Conservation (phyloP, 2,888 invertebrate species). For the Aspidiotus rigidus region DNA sequence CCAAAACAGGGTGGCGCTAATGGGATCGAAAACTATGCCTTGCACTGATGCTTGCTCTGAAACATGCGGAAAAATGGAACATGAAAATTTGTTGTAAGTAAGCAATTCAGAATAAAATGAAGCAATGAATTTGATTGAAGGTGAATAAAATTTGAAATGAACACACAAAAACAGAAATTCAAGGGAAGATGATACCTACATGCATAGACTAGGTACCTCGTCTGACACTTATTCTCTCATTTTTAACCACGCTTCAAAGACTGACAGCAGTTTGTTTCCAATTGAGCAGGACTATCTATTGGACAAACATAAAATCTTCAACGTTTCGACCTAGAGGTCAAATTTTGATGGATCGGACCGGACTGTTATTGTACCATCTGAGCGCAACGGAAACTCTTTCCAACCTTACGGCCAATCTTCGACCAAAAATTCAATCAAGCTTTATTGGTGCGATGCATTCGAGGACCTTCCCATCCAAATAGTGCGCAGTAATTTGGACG, state of each 20-base stretch:
- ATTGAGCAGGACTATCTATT: slow-evolving; percentile 51
- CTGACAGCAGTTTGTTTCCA: too few species aligned
- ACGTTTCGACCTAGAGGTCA: slow-evolving; percentile 70
- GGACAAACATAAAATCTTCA: slow-evolving; percentile 75
- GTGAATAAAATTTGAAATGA: too few species aligned
- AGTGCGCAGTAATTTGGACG: slow-evolving; percentile 64
- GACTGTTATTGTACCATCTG: slow-evolving; percentile 49
- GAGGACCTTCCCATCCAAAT: slow-evolving; percentile 61
- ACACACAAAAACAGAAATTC: too few species aligned
- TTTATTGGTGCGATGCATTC: slow-evolving; percentile 69
- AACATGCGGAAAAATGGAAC: not conserved
- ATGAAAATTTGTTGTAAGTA: too few species aligned
- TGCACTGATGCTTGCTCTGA: slow-evolving; percentile 46
- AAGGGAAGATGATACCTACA: too few species aligned
- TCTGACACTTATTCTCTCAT: too few species aligned
- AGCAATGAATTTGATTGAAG: too few species aligned
- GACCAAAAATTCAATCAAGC: slow-evolving; percentile 58
- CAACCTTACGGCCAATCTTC: slow-evolving; percentile 62
- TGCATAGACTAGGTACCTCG: too few species aligned
- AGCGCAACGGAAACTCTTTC: slow-evolving; percentile 45
- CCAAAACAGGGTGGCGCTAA: slow-evolving; percentile 68
- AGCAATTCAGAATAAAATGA: too few species aligned
- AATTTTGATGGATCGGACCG: slow-evolving; percentile 59
- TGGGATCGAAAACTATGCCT: slow-evolving; percentile 67
- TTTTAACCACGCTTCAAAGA: too few species aligned